These are phyloP conservation scores for Imbricaverruca yamaguchii DNA, from an alignment of 2,888 invertebrate genomes.

Conservation along the genomic window DNA sequence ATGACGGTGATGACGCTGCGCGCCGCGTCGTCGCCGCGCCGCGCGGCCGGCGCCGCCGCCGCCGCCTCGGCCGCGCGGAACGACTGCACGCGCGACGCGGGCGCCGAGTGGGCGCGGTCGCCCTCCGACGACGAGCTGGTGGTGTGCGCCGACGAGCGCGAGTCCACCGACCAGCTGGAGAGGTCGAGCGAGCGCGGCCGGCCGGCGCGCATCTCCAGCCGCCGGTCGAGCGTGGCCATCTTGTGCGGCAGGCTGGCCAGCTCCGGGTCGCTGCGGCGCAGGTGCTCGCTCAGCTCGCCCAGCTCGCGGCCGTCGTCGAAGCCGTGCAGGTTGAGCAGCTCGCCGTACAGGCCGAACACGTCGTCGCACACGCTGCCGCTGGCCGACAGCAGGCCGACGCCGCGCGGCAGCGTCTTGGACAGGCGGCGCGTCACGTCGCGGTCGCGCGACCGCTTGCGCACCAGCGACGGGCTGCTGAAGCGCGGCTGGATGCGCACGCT, in stretches of 20 bases:
- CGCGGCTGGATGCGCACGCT: conserved; percentile 52
- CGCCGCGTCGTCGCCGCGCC: background rate
- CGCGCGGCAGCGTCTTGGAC: conserved; percentile 32
- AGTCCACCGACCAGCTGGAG: conserved; percentile 82
- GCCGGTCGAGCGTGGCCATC: conserved; percentile 69
- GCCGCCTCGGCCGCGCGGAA: conserved; percentile 10
- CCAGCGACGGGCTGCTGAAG: conserved; percentile 55
- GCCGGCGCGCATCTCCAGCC: conserved; percentile 71
- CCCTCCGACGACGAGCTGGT: conserved; percentile 75
- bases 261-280: conserved; percentile 66
- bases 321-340: conserved; percentile 80
- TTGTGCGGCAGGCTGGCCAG: conserved; percentile 65
- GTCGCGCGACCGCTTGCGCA: conserved; percentile 38
- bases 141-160: conserved; percentile 62
- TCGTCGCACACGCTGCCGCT: conserved; percentile 44
- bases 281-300: conserved; percentile 28
- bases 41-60: background rate
- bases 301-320: conserved; percentile 49
- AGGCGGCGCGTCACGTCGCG: conserved; percentile 26
- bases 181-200: conserved; percentile 72
- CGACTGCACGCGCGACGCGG: conserved; percentile 6
- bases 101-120: conserved; percentile 36
- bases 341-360: conserved; percentile 81
- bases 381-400: conserved; percentile 26
- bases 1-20: conserved; percentile 71